phyloP scores from a whole-genome alignment of 2,113 vertebrate genomes.

The Centropus unirufus region DNA sequence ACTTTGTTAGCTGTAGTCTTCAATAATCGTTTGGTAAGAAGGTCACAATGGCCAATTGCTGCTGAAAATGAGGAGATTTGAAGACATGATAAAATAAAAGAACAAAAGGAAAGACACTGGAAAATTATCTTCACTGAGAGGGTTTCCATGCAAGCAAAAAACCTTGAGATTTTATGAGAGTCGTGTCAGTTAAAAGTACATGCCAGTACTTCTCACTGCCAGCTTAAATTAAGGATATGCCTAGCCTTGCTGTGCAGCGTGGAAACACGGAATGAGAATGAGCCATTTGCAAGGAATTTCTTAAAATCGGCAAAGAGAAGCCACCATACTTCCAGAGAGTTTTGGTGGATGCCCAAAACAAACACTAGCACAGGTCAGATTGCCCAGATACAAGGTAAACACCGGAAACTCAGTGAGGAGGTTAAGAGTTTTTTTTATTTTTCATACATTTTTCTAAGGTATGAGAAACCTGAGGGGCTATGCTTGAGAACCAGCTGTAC shows the following conservation, averaged over 20 bases:
- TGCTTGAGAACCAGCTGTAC: not conserved
- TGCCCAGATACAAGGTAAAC: not conserved
- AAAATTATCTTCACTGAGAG: not conserved
- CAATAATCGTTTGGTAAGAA: not conserved
- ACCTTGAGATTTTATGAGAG: not conserved
- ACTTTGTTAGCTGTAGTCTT: conserved; percentile 18
- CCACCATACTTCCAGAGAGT: not conserved
- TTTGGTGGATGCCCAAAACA: not conserved
- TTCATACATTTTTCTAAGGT: not conserved
- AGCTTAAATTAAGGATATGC: not conserved
- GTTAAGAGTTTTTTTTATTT: not conserved
- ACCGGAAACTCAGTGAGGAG: not conserved
- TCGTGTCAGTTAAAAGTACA: not conserved
- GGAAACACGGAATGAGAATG: not conserved
- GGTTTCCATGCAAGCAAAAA: not conserved
- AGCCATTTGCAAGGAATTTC: not conserved
- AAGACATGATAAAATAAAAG: not conserved
- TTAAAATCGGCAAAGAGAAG: not conserved
- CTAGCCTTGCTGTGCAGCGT: not conserved
- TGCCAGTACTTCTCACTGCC: not conserved
- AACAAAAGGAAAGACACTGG: conserved; percentile 1
- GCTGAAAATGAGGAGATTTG: not conserved
- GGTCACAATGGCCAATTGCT: not conserved
- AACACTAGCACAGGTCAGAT: not conserved
- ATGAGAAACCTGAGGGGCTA: not conserved